Base-by-base conservation (phyloP, 92 coral and sea anemone genomes). In the Paramuricea clavata region DNA sequence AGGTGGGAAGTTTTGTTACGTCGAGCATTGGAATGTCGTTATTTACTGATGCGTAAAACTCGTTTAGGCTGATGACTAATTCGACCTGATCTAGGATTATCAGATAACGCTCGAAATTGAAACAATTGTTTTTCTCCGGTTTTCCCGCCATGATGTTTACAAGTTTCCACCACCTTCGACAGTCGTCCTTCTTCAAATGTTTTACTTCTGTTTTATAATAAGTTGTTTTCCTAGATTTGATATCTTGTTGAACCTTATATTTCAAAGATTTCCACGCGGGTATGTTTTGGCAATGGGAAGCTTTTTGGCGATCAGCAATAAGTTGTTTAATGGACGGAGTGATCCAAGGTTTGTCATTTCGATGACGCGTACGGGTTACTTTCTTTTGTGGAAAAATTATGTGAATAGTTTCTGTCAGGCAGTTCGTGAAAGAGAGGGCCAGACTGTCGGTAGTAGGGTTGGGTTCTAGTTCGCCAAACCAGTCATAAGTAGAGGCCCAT, bases 141-240 rank as follows among this genome's bases (percentile, higher is more conserved):
- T 49, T 84, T 32, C 86, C 86, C 21, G 88, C 62, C 92, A 83
- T 83, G 43, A 39, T 27, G 61, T 82, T 87, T 28, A 87, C 52
- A 33, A 56, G 57, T 35, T 68, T 76, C 92, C 92, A 89, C 89
- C 92, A 84, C 54, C 56, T 85, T 36, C 86, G 82, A 68, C 87
- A 69, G 85, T 88, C 87, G 22, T 89, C 89, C n/a, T n/a, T n/a
- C n/a, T n/a, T n/a, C n/a, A n/a, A n/a, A n/a, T n/a, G n/a, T n/a
- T n/a, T n/a, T n/a, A n/a, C n/a, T n/a, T n/a, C n/a, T n/a, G n/a
- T n/a, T n/a, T n/a, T n/a, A n/a, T n/a, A n/a, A n/a, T n/a, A n/a
- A 0, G 73, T 74, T 68, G 6, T 83, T 76, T 76, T 87, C 82
- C 73, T 81, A 12, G n/a, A 2, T 1, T 31, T 59, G 30, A 88